Evolutionary conservation across 1,140 invertebrate genomes (phyloP).

Genomic region (Arion vulgaris): DNA sequence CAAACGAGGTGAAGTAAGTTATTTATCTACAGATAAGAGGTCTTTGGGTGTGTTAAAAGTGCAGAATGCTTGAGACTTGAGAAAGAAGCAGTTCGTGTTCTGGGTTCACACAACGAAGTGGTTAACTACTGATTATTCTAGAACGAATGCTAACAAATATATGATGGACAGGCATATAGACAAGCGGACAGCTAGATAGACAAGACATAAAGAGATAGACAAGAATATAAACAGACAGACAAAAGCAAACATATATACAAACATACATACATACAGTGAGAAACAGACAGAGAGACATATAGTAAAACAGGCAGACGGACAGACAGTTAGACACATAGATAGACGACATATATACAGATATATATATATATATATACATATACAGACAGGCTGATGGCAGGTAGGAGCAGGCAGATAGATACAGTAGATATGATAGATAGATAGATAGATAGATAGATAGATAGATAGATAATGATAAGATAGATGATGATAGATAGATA

Average conservation of each 20-base stretch:
- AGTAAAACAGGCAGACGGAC: not conserved
- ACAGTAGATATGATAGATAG: not conserved
- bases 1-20: no score
- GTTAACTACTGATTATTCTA: no score
- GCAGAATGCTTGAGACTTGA: no score
- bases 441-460: no score
- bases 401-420: not conserved
- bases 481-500: not conserved
- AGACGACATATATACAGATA: not conserved
- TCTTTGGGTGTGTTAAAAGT: no score
- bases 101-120: no score
- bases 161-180: no score
- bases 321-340: not conserved
- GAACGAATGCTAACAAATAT: no score
- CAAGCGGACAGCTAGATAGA: not conserved
- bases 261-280: not conserved
- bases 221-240: not conserved
- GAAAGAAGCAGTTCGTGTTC: no score
- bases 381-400: not conserved
- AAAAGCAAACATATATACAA: not conserved
- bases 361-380: not conserved
- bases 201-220: not conserved
- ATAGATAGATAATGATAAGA: not conserved
- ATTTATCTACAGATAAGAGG: no score
- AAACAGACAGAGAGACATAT: not conserved